Conservation (phyloP, 30 jellyfish, hydroid and myxozoan species). For the Chironex yamaguchii region DNA sequence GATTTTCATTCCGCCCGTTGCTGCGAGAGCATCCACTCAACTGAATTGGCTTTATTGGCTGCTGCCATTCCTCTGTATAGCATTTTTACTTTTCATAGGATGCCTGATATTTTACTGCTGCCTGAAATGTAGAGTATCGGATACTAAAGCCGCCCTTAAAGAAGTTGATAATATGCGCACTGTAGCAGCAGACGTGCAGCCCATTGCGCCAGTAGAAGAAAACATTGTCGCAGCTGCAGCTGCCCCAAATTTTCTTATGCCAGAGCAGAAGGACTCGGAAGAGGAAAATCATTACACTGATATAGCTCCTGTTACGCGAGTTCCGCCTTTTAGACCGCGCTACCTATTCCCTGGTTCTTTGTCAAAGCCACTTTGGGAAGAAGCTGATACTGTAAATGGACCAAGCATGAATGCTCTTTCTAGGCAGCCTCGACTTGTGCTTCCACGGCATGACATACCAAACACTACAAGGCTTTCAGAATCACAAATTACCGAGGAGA, state of each 20-base stretch:
- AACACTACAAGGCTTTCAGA: neutral
- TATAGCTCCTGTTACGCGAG: neutral
- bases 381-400: neutral
- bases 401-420: neutral
- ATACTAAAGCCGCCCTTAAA: too few species aligned
- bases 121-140: neutral
- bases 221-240: neutral
- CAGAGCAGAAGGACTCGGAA: too few species aligned
- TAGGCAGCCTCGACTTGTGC: neutral
- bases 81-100: too few species aligned
- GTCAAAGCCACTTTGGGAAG: neutral
- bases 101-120: neutral
- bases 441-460: neutral
- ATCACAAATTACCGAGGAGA: neutral
- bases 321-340: neutral
- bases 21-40: neutral
- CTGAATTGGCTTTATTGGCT: neutral
- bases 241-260: too few species aligned
- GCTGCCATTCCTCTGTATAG: neutral
- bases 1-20: conserved; percentile 7
- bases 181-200: neutral
- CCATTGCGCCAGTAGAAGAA: neutral
- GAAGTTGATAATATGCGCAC: neutral
- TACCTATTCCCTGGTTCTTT: neutral
- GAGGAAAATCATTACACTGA: too few species aligned